Evolutionary conservation across 2,888 invertebrate genomes (phyloP).

Genomic region (Cerceris rybyensis): DNA sequence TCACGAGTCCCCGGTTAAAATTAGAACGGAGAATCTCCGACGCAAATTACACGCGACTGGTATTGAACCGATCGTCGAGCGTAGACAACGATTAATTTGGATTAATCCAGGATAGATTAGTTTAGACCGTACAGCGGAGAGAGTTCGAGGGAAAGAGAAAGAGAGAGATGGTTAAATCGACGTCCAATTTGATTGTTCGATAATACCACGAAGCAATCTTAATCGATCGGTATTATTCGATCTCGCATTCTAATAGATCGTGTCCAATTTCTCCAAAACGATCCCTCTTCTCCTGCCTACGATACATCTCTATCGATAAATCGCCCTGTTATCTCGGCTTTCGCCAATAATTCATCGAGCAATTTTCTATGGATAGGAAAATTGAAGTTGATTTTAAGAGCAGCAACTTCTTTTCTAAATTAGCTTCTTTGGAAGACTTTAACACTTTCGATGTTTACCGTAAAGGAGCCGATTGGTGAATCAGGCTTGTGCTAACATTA

Average conservation of each 20-base stretch:
- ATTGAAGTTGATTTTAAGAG: too few relatives aligned
- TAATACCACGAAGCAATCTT: conserved; percentile 43
- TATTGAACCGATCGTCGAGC: conserved; percentile 38
- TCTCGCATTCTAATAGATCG: conserved; percentile 10
- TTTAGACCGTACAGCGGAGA: background rate
- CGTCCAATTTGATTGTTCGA: conserved; percentile 18
- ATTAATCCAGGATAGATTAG: conserved; percentile 51
- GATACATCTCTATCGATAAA: background rate
- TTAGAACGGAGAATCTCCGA: conserved; percentile 28
- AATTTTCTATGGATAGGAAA: too few relatives aligned
- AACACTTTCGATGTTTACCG: background rate
- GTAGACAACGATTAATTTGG: conserved; percentile 51
- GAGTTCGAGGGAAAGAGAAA: too few relatives aligned
- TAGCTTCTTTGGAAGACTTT: too few relatives aligned
- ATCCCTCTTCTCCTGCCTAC: background rate
- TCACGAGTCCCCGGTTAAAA: conserved; percentile 28
- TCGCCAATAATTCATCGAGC: too few relatives aligned
- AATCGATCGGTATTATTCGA: conserved; percentile 41
- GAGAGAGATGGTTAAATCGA: conserved; percentile 11
- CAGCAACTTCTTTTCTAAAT: too few relatives aligned
- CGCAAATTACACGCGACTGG: conserved; percentile 50
- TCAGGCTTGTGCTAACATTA: conserved; percentile 64
- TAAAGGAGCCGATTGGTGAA: conserved; percentile 51
- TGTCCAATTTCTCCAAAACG: conserved; percentile 19
- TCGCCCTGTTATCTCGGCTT: background rate